phyloP scores from a whole-genome alignment of 2,113 vertebrate species.

The Emydocephalus ijimae region DNA sequence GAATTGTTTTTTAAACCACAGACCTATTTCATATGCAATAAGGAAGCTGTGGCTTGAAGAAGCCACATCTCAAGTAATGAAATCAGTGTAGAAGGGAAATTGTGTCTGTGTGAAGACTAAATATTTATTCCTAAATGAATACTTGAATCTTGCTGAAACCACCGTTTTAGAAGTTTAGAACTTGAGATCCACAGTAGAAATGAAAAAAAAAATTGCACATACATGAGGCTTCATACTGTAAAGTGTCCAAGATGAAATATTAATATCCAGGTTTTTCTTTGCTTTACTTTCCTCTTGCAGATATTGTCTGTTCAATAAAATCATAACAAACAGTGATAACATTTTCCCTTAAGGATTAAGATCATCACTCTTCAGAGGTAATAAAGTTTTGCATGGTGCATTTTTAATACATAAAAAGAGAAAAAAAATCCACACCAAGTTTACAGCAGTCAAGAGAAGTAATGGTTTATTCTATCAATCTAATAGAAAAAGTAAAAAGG shows the following conservation, averaged over 20 bases:
- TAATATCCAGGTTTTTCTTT: constrained; percentile 82
- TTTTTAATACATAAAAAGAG: not conserved
- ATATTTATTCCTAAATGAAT: not conserved
- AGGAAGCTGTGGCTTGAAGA: not conserved
- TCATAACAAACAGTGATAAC: not conserved
- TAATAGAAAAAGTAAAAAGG: not conserved
- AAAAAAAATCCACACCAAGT: not conserved
- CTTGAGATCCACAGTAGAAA: accelerated
- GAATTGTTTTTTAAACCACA: not conserved
- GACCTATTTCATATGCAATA: not conserved
- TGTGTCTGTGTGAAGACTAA: not conserved
- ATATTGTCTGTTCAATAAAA: constrained; percentile 75
- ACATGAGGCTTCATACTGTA: constrained; percentile 77
- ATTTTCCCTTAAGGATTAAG: not conserved
- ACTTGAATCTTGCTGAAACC: not conserved
- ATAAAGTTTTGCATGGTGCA: not conserved
- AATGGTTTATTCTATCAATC: not conserved
- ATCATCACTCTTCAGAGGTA: not conserved
- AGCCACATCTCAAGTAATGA: not conserved
- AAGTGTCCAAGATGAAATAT: constrained; percentile 79
- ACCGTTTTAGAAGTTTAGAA: not conserved
- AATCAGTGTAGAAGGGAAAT: not conserved
- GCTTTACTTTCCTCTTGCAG: constrained; percentile 84
- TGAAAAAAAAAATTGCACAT: constrained; percentile 41
- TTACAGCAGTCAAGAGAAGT: not conserved